phyloP scores from a whole-genome alignment of 2,113 vertebrate genomes.

The Calypte anna region DNA sequence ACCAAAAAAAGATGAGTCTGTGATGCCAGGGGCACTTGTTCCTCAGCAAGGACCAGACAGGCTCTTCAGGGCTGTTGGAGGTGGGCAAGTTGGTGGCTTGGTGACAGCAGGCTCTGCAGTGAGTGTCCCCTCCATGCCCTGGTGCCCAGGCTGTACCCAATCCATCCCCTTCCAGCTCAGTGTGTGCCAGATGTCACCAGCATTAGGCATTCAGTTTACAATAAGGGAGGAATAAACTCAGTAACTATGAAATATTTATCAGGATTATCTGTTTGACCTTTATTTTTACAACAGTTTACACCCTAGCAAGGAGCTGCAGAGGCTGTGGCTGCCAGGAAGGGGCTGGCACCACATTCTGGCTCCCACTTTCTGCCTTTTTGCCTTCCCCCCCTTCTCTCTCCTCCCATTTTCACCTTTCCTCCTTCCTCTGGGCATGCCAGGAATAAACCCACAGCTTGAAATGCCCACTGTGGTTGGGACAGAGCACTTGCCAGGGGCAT shows the following conservation, averaged over 20 bases:
- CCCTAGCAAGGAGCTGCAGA: background rate
- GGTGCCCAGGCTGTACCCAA: background rate
- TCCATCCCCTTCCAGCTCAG: background rate
- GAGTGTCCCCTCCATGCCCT: fast-evolving
- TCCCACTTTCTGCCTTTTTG: background rate
- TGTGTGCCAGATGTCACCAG: background rate
- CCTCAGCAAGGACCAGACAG: background rate
- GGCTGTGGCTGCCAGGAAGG: background rate
- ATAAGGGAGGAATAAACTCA: conserved; percentile 17
- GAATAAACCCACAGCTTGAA: background rate
- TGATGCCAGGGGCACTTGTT: background rate
- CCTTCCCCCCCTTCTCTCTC: background rate
- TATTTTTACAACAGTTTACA: conserved; percentile 44
- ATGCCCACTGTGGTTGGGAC: background rate
- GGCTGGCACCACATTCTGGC: background rate
- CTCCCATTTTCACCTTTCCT: background rate
- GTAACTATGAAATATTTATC: conserved; percentile 69
- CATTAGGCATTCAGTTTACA: conserved; percentile 11
- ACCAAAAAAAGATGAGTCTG: background rate
- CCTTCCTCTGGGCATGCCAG: background rate
- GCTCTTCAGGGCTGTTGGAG: background rate
- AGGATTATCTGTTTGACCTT: conserved; percentile 49
- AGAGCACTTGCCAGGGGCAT: background rate
- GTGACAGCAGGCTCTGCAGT: background rate
- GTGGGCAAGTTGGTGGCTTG: background rate